Evolutionary conservation across 2,888 invertebrate species (phyloP).

Genomic region (Sphaerophoria rueppellii): DNA sequence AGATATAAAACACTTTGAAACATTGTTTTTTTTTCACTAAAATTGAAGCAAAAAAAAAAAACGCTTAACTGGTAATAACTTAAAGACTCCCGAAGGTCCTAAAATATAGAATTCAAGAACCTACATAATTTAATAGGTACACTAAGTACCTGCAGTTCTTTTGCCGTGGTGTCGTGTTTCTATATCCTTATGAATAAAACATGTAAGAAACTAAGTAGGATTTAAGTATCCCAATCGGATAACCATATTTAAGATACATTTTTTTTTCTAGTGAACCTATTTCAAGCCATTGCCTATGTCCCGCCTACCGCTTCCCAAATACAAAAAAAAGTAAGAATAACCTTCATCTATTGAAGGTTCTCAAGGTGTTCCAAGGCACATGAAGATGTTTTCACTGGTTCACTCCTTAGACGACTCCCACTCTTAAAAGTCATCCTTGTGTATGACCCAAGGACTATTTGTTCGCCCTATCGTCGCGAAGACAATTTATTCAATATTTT

Average conservation of each 20-base stretch:
- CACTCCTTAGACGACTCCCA: constrained; percentile 21
- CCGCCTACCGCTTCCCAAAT: no score
- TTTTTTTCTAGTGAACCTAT: background rate
- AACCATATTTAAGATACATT: constrained; percentile 47
- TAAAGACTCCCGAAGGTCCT: background rate
- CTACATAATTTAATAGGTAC: constrained; percentile 43
- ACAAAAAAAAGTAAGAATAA: no score
- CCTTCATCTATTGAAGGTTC: no score
- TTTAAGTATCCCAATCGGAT: constrained; percentile 57
- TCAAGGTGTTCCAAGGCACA: no score
- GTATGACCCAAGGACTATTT: no score
- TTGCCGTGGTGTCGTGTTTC: background rate
- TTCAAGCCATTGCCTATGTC: no score
- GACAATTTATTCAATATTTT: constrained; percentile 60
- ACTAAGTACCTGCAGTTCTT: background rate
- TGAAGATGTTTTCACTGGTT: background rate
- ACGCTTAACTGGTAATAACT: background rate
- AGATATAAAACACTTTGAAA: no score
- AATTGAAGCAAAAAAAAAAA: no score
- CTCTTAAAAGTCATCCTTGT: background rate
- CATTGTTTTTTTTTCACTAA: no score
- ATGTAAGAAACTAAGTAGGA: constrained; percentile 42
- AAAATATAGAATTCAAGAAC: background rate
- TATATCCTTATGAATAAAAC: constrained; percentile 54
- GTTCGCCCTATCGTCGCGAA: no score